These are phyloP conservation scores for Clupea harengus DNA, from an alignment of 2,113 vertebrate species.

Conservation along the genomic window DNA sequence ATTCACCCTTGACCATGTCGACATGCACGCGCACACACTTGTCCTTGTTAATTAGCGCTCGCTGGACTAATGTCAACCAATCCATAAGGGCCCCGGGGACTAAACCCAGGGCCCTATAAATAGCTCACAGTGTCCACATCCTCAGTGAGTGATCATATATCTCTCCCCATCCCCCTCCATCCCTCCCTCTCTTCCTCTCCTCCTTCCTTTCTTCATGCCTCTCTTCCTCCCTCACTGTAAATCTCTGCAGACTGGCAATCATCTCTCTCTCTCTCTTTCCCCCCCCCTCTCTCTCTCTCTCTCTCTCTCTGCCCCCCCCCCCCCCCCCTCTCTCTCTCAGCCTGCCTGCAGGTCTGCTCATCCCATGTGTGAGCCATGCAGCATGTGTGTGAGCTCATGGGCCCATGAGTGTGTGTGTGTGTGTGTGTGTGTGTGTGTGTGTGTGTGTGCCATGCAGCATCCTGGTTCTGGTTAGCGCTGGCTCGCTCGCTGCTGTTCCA, in stretches of 20 bases:
- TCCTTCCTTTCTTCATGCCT: not conserved
- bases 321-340: conserved; percentile 23
- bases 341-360: not conserved
- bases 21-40: conserved; percentile 13
- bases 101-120: conserved; percentile 27
- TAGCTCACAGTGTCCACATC: conserved; percentile 8
- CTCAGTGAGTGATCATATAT: not conserved
- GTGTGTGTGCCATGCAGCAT: conserved; percentile 11
- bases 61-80: conserved; percentile 24
- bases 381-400: too few species aligned
- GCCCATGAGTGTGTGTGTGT: too few species aligned
- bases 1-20: not conserved
- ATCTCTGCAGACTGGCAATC: not conserved
- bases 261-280: not conserved
- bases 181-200: not conserved
- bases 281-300: not conserved
- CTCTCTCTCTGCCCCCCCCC: not conserved
- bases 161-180: not conserved
- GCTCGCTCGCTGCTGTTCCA: not conserved
- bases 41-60: conserved; percentile 27
- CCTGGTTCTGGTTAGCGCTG: not conserved
- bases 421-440: too few species aligned
- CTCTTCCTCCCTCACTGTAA: not conserved
- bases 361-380: not conserved
- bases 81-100: conserved; percentile 30